These are phyloP conservation scores for Catharus bicknelli DNA, from an alignment of 2,113 vertebrate genomes.

Conservation along the genomic window DNA sequence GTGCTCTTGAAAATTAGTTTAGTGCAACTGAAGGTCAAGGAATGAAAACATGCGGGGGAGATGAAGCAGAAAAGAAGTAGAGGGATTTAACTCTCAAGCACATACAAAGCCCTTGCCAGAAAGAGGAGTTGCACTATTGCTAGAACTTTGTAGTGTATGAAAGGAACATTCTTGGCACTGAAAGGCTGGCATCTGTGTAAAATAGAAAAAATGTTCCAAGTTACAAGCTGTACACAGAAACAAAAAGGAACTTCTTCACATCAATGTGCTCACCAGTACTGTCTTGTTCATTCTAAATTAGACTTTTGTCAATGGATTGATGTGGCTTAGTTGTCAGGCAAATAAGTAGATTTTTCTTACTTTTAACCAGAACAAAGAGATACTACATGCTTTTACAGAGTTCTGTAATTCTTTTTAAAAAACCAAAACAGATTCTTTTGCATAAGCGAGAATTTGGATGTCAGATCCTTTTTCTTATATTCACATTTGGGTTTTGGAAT, in stretches of 20 bases:
- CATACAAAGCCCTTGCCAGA: background rate
- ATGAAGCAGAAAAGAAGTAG: constrained; percentile 11
- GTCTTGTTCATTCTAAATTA: background rate
- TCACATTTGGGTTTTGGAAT: constrained; percentile 24
- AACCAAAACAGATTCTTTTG: background rate
- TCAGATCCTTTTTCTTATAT: background rate
- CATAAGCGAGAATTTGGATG: background rate
- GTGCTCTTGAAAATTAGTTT: constrained; percentile 42
- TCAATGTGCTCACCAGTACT: background rate
- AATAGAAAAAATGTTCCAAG: constrained; percentile 3
- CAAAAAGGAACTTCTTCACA: constrained; percentile 4
- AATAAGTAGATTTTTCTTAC: background rate
- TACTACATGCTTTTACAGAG: background rate
- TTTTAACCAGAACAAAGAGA: background rate
- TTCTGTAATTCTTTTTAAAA: background rate
- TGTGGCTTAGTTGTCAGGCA: background rate
- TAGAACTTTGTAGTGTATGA: constrained; percentile 13
- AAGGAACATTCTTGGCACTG: constrained; percentile 21
- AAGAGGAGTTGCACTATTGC: background rate
- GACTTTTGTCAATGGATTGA: background rate
- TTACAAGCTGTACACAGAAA: background rate
- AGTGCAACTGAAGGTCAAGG: constrained; percentile 30
- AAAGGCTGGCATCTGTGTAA: constrained; percentile 7
- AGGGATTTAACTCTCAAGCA: constrained; percentile 19
- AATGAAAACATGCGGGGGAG: background rate